Base-by-base conservation (phyloP, 2,113 vertebrate species). In the Phocoena sinus region DNA sequence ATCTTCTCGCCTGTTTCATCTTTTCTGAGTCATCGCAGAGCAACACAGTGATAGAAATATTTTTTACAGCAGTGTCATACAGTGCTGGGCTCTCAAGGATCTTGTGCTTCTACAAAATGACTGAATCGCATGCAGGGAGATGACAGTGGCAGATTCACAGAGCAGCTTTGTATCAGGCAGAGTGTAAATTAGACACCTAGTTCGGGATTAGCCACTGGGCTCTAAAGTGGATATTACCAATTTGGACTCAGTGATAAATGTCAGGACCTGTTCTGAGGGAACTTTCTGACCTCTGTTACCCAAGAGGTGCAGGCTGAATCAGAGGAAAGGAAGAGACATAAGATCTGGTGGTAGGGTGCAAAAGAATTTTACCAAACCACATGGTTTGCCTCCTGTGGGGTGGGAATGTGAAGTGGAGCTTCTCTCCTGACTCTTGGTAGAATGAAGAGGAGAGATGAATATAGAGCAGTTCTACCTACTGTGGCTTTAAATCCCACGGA, bases 11-110 rank as follows among this genome's bases (percentile, higher is more conserved):
- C 77, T 68, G 23, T 88, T 67, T 86, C 44, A 31, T 96, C 56
- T 89, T 62, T 93, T 81, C 88, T 96, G 81, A 96, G 82, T 97
- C 85, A 76, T 71, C 6, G 8, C 53, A 50, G 81, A 86, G 53
- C 36, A 73, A 8, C 53, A 58, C 36, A 68, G 68, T 18, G 82
- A 94, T 94, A 93, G 91, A 96, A 89, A 91, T 76, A 84, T 47
- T 50, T 82, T 95, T 95, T 89, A 21, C 28, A 73, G 91, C 14
- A 82, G 56, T 80, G 8, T 67, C 53, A 36, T 73, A 58, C 26
- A 33, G 44, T 70, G 36, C 91, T 28, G 65, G 68, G 81, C 15
- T 87, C 62, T 58, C 14, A 33, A 74, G 83, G 68, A 47, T 47
- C 14, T 20, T 65, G 70, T 65, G 56, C 62, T 93, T 85, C 80